phyloP scores from a whole-genome alignment of 2,113 vertebrate genomes.

The Excalfactoria chinensis region DNA sequence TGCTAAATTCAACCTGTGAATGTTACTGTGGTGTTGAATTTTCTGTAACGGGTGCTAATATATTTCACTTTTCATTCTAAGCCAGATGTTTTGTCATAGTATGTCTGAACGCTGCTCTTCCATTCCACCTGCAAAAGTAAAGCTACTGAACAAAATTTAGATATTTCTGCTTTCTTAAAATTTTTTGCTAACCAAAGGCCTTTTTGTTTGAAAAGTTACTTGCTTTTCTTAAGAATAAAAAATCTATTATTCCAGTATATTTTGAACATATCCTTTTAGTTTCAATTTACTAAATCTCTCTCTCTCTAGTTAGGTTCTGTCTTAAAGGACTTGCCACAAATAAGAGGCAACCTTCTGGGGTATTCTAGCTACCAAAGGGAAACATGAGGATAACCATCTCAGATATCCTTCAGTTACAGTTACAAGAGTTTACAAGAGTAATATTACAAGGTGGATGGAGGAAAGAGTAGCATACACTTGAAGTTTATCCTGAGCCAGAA shows the following conservation, averaged over 20 bases:
- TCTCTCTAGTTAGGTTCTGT: neutral
- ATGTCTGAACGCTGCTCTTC: neutral
- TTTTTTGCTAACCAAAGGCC: neutral
- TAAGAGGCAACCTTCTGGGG: neutral
- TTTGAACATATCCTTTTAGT: neutral
- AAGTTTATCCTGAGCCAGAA: neutral
- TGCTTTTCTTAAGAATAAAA: neutral
- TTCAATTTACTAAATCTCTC: slow-evolving; percentile 18
- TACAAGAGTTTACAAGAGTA: neutral
- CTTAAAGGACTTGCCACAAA: neutral
- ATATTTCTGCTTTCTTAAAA: neutral
- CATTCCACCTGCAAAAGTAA: neutral
- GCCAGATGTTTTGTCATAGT: neutral
- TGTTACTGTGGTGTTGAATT: neutral
- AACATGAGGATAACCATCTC: neutral
- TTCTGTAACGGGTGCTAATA: neutral
- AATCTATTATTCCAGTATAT: slow-evolving; percentile 9
- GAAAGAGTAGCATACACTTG: neutral
- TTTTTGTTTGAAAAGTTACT: slow-evolving; percentile 16
- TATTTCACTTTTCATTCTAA: neutral
- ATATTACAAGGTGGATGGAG: neutral
- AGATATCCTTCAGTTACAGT: neutral
- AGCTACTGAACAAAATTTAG: neutral
- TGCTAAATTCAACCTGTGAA: neutral
- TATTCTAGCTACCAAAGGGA: neutral